These are phyloP conservation scores for Rhinoderma darwinii DNA, from an alignment of 2,113 vertebrate genomes.

Conservation along the genomic window DNA sequence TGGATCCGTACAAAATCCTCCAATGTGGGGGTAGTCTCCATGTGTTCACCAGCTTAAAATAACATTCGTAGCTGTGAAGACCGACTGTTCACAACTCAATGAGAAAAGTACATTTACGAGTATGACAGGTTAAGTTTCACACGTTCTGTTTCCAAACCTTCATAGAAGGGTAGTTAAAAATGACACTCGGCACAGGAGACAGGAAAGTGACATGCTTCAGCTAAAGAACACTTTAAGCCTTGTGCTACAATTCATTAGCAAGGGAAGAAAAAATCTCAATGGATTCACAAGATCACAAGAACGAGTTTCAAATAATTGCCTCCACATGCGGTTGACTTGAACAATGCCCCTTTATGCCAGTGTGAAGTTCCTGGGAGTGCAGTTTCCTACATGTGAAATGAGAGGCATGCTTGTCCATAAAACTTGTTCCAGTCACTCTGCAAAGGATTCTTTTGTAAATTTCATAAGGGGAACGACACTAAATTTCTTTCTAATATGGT, in stretches of 20 bases:
- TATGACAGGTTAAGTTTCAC: constrained; percentile 47
- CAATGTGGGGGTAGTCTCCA: neutral
- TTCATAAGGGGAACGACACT: neutral
- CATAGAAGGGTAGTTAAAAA: constrained; percentile 26
- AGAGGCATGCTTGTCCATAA: neutral
- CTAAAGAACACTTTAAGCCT: constrained; percentile 1
- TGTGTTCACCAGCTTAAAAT: constrained; percentile 25
- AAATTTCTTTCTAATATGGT: neutral
- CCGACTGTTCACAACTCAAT: constrained; percentile 25
- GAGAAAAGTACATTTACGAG: constrained; percentile 55
- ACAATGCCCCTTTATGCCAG: constrained; percentile 50
- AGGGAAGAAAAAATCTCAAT: constrained; percentile 13
- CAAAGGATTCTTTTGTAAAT: neutral
- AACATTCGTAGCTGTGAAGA: constrained; percentile 10
- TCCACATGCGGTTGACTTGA: constrained; percentile 37
- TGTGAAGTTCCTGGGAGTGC: neutral
- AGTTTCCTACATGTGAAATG: neutral
- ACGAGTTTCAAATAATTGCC: constrained; percentile 34
- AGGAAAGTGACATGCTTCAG: neutral
- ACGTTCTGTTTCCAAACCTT: neutral
- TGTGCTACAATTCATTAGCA: constrained; percentile 34
- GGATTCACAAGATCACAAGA: constrained; percentile 11
- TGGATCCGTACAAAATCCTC: neutral
- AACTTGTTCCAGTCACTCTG: neutral
- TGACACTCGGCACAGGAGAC: neutral